These are phyloP conservation scores for Leuctra nigra DNA, from an alignment of 2,888 invertebrate genomes.

Conservation along the genomic window DNA sequence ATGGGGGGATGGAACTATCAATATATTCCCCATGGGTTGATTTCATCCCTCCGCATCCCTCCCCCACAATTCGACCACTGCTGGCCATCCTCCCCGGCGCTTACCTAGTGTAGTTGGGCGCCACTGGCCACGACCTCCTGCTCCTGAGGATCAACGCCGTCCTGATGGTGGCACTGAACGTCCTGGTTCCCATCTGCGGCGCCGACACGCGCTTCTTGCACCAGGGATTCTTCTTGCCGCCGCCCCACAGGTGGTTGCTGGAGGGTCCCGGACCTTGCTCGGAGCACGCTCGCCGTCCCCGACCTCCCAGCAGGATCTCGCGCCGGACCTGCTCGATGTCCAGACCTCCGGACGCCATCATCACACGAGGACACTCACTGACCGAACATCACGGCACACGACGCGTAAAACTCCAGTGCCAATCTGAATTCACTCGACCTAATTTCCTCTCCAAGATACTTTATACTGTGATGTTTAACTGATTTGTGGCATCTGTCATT, in stretches of 20 bases:
- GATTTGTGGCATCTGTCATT: too few species aligned
- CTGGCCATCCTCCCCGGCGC: too few species aligned
- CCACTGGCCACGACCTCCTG: conserved; percentile 68
- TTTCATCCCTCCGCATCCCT: too few species aligned
- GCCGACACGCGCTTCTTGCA: conserved; percentile 63
- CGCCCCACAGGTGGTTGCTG: conserved; percentile 52
- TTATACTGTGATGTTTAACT: too few species aligned
- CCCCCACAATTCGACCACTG: too few species aligned
- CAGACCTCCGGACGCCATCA: conserved; percentile 23
- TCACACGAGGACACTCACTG: too few species aligned
- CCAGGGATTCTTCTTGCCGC: conserved; percentile 40
- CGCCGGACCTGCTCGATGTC: conserved; percentile 37
- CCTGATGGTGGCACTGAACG: conserved; percentile 31
- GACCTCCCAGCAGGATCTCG: conserved; percentile 47
- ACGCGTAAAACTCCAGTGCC: too few species aligned
- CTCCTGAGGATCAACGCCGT: conserved; percentile 55
- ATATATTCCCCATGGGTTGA: too few species aligned
- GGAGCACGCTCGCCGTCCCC: conserved; percentile 57
- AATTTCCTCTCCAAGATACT: too few species aligned
- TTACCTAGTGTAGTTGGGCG: conserved; percentile 63
- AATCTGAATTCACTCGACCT: too few species aligned
- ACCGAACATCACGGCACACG: too few species aligned
- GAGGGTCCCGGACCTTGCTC: conserved; percentile 57
- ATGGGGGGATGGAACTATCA: too few species aligned
- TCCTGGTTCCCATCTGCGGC: conserved; percentile 54